Base-by-base conservation (phyloP, 2,113 vertebrate genomes). In the Kryptolebias marmoratus region DNA sequence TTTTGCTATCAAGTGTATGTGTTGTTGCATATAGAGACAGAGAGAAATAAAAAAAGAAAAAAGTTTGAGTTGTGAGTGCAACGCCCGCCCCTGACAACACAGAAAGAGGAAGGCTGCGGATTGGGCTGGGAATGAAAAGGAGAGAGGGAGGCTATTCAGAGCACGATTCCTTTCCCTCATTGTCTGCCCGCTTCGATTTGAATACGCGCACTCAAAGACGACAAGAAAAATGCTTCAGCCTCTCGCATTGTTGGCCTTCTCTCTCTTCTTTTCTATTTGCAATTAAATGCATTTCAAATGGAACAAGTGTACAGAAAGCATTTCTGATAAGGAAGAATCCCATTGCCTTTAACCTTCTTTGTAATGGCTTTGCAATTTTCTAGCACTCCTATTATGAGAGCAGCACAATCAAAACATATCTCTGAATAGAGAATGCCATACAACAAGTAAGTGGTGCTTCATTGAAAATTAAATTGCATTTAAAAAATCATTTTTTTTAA, bases 261-360 rank as follows among this genome's bases (percentile, higher is more conserved):
- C 86, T 88, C 88, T 85, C 86, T 79, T 90, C 90, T 91, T 93
- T 92, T 94, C 91, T 94, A 94, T 94, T 94, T 94, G 93, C 93
- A 94, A 93, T 94, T 94, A 94, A 94, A 94, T 94, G 93, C 92
- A 93, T 94, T 94, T 94, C 91, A 93, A 93, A 93, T 89, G 93
- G 92, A 93, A 93, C 93, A 93, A 94, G 90, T 93, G 92, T 92
- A 93, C 88, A 90, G 90, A 91, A 91, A 93, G 93, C 89, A 87
- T 87, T 92, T 87, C 83, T 82, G 93, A 94, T 94, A 94, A 94
- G 92, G 60, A 76, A 69, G 79, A 91, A 92, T 91, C 90, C 87
- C 91, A 92, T 91, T 92, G 88, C 92, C 90, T 91, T 90, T 92
- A 91, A 89, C 86, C 88, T 88, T 86, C 84, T 92, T 92, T 93